Conservation (phyloP, 2,888 invertebrate genomes). For the Eupeodes latifasciatus region DNA sequence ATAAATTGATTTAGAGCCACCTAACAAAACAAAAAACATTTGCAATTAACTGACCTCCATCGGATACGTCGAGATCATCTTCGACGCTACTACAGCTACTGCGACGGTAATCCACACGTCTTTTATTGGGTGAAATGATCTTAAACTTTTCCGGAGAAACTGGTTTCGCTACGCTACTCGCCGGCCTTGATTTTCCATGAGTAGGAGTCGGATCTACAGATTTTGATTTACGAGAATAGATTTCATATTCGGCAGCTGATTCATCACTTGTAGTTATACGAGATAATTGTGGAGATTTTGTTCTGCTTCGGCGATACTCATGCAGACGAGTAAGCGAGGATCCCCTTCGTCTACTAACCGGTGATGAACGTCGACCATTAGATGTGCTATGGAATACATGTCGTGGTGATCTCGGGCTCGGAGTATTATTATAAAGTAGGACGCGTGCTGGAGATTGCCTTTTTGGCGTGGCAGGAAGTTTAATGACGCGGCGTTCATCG, state of each 20-base stretch:
- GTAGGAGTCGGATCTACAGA: slow-evolving; percentile 70
- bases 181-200: slow-evolving; percentile 12
- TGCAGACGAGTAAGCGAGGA: slow-evolving; percentile 74
- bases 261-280: slow-evolving; percentile 47
- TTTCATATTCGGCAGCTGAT: slow-evolving; percentile 53
- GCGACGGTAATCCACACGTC: slow-evolving; percentile 26
- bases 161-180: not conserved
- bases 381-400: slow-evolving; percentile 43
- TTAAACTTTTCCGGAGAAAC: slow-evolving; percentile 31
- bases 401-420: slow-evolving; percentile 80
- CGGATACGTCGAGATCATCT: slow-evolving; percentile 80
- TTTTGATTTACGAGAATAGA: slow-evolving; percentile 65
- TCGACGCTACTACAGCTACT: slow-evolving; percentile 71
- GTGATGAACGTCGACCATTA: slow-evolving; percentile 55
- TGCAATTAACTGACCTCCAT: slow-evolving; percentile 78
- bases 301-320: slow-evolving; percentile 74
- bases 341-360: slow-evolving; percentile 73
- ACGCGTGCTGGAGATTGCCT: slow-evolving; percentile 81
- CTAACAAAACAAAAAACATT: not conserved
- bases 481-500: slow-evolving; percentile 55
- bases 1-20: not conserved
- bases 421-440: slow-evolving; percentile 81
- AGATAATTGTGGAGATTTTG: slow-evolving; percentile 73
- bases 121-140: slow-evolving; percentile 22
- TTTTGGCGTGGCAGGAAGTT: slow-evolving; percentile 76